Percentiles rank a stretch among this genome's conserved stretches.
These are phyloP conservation scores for Tachycineta bicolor DNA, from an alignment of 2,113 vertebrate genomes.

Conservation along the genomic window DNA sequence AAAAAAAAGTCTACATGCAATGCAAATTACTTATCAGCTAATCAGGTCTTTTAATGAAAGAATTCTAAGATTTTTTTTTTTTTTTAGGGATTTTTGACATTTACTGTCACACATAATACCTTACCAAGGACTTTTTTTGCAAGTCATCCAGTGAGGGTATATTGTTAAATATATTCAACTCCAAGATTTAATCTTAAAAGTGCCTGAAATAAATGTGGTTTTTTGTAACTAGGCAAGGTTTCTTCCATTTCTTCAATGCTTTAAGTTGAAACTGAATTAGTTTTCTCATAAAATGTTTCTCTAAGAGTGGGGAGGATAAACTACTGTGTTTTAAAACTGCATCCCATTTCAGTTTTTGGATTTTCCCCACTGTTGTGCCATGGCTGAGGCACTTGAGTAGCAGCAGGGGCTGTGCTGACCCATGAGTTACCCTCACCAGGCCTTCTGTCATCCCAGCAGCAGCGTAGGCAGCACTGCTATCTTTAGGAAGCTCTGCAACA, in stretches of 20 bases:
- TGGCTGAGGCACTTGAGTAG: background rate
- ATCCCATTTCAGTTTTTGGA: background rate
- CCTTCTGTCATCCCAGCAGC: background rate
- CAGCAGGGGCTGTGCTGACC: background rate
- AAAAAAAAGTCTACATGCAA: background rate
- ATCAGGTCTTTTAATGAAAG: background rate
- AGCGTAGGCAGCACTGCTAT: background rate
- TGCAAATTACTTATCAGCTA: background rate
- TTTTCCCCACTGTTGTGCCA: background rate
- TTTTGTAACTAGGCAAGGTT: background rate
- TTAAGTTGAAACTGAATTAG: background rate
- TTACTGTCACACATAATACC: background rate
- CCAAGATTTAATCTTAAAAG: background rate
- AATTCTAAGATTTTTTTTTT: background rate
- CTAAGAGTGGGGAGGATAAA: background rate
- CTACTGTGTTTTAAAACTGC: background rate
- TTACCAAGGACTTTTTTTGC: background rate
- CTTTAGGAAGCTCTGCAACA: background rate
- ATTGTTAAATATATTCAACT: background rate
- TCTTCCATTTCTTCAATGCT: background rate
- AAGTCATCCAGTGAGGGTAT: background rate
- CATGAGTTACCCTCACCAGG: background rate
- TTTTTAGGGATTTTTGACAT: background rate
- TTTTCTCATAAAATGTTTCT: background rate
- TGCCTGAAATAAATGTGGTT: background rate